Percentiles rank a stretch among this genome's conserved stretches.
These are phyloP conservation scores for Macroramphosus scolopax DNA, from an alignment of 2,797 vertebrate genomes.

Conservation along the genomic window DNA sequence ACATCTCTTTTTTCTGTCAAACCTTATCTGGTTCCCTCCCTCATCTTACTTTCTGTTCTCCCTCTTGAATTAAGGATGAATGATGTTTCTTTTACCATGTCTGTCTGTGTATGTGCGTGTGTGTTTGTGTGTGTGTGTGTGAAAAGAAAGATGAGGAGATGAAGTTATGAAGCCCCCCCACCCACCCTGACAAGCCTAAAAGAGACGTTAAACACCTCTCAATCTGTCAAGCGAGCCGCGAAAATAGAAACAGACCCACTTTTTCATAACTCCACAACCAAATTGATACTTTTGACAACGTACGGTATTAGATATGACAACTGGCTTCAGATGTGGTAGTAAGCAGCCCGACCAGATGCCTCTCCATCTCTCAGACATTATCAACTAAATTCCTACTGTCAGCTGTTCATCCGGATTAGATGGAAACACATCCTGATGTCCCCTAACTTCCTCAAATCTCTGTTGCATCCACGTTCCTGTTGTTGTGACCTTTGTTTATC, in stretches of 20 bases:
- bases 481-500: conserved; percentile 27
- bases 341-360: conserved; percentile 64
- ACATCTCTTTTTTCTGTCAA: conserved; percentile 62
- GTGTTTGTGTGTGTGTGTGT: conserved; percentile 23
- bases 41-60: conserved; percentile 62
- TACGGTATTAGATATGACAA: conserved; percentile 73
- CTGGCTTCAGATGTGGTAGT: conserved; percentile 71
- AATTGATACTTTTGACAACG: conserved; percentile 77
- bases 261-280: conserved; percentile 66
- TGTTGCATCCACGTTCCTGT: conserved; percentile 38
- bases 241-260: conserved; percentile 71
- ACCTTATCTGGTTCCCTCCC: conserved; percentile 63
- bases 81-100: conserved; percentile 65
- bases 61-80: conserved; percentile 71
- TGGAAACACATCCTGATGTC: conserved; percentile 55
- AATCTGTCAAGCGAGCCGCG: conserved; percentile 73
- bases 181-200: conserved; percentile 67
- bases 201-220: conserved; percentile 77
- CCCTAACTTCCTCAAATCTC: conserved; percentile 29
- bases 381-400: conserved; percentile 68
- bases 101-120: conserved; percentile 41
- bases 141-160: conserved; percentile 65
- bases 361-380: conserved; percentile 64
- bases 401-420: conserved; percentile 72
- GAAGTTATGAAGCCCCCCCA: conserved; percentile 64